Conservation (phyloP, 1,140 invertebrate species). For the Drosophila sp. region DNA sequence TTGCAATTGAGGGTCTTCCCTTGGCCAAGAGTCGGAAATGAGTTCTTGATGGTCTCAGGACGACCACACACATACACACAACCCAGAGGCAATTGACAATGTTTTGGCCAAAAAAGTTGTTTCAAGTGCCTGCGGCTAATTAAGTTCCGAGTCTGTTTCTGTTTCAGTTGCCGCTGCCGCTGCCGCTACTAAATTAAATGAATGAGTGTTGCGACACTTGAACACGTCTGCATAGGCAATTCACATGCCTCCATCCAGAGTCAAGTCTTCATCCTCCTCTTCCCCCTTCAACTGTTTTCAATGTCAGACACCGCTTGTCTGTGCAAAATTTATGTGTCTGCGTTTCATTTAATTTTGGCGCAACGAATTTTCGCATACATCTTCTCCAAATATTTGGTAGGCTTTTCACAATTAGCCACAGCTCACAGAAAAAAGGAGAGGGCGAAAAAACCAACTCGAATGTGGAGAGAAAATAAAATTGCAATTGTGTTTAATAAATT, state of each 20-base stretch:
- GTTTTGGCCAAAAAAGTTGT: conserved; percentile 36
- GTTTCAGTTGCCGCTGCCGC: not conserved
- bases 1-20: conserved; percentile 7
- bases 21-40: conserved; percentile 59
- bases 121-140: conserved; percentile 43
- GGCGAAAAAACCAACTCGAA: not conserved
- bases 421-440: not conserved
- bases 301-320: conserved; percentile 75
- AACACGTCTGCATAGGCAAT: conserved; percentile 25
- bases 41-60: conserved; percentile 68
- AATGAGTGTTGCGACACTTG: conserved; percentile 47
- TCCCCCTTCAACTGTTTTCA: conserved; percentile 56
- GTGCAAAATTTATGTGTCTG: conserved; percentile 77
- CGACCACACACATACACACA: conserved; percentile 40
- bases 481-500: conserved; percentile 70
- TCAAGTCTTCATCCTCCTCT: not conserved
- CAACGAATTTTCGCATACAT: conserved; percentile 28
- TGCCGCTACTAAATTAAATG: conserved; percentile 17
- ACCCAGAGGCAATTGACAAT: conserved; percentile 15
- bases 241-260: not conserved
- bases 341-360: conserved; percentile 54
- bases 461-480: conserved; percentile 16
- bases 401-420: conserved; percentile 39
- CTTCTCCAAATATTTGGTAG: conserved; percentile 40
- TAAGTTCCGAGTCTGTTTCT: conserved; percentile 6